Percentiles rank a stretch among this genome's conserved stretches.
phyloP scores from a whole-genome alignment of 2,888 invertebrate species.

The Drosophila mercatorum region DNA sequence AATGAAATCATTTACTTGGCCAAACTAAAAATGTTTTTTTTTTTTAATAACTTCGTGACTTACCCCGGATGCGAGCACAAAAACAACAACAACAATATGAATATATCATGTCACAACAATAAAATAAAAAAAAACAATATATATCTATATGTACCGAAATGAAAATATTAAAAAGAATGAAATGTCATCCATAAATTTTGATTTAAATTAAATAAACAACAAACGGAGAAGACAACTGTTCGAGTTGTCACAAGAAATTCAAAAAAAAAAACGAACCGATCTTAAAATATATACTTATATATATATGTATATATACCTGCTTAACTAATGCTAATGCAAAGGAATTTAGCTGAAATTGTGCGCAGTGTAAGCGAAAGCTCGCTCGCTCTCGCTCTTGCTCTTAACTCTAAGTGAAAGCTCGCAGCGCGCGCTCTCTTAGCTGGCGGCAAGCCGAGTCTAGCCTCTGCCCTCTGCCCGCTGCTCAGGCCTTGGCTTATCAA shows the following conservation, averaged over 20 bases:
- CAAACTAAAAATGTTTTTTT: slow-evolving; percentile 65
- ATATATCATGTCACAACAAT: slow-evolving; percentile 61
- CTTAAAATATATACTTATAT: slow-evolving; percentile 19
- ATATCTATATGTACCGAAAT: slow-evolving; percentile 7
- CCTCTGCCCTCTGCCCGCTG: not conserved
- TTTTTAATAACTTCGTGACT: slow-evolving; percentile 71
- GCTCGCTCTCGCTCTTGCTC: slow-evolving; percentile 14
- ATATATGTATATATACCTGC: slow-evolving; percentile 22
- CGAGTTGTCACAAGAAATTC: slow-evolving; percentile 42
- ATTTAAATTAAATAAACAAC: slow-evolving; percentile 73
- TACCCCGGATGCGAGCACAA: slow-evolving; percentile 69
- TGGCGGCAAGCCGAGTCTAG: not conserved
- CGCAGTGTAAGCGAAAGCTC: slow-evolving; percentile 51
- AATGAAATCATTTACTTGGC: slow-evolving; percentile 79
- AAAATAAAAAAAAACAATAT: slow-evolving; percentile 19
- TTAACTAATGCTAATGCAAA: slow-evolving; percentile 19
- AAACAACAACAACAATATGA: slow-evolving; percentile 38
- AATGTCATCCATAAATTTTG: slow-evolving; percentile 62
- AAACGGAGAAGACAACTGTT: slow-evolving; percentile 61
- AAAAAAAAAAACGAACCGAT: slow-evolving; percentile 30
- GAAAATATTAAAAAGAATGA: slow-evolving; percentile 41
- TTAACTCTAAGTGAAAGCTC: slow-evolving; percentile 30
- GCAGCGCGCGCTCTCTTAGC: slow-evolving; percentile 33
- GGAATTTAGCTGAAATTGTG: slow-evolving; percentile 18
- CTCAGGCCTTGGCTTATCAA: slow-evolving; percentile 13